Evolutionary conservation across 2,113 vertebrate species (phyloP), one percentile per base, ranked within the genome.

Genomic region (Leptocoma aspasia): DNA sequence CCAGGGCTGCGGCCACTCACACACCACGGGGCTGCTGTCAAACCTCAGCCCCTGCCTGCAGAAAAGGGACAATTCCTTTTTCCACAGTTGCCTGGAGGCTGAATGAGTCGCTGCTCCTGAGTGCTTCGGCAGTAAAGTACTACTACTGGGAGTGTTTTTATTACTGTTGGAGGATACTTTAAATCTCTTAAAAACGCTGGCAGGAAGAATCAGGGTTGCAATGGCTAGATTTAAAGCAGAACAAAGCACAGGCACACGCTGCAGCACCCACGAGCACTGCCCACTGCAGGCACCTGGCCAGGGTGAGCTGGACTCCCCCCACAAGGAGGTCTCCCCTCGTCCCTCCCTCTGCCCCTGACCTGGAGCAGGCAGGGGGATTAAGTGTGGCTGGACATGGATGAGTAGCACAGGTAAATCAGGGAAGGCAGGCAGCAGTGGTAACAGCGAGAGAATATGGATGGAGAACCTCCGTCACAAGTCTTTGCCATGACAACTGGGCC

Each of bases 401-500:
- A 63, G 66, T 0, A 12, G 52, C 84, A 45, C 10, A 3, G 56
- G 52, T 47, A 49, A 21, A 12, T 5, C 50, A 53, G 68, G 1
- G 1, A 41, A 50, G 60, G 52, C 56, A 45, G 57, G 7, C 23
- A 45, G 82, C 53, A 28, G 31, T 0, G 18, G n/a, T 4, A 21
- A 15, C 15, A 20, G 73, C 0, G 8, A 28, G 41, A 45, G 39
- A 75, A 50, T 18, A 17, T 6, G 71, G 73, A 77, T 82, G 61
- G 79, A 71, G 86, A 89, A 57, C 71, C 35, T 44, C 44, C 6
- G 0, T 68, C 73, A 71, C 23, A 15, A 76, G 41, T 11, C 79
- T 95, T 95, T 85, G 59, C 83, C 93, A 90, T 85, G 94, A 93
- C 90, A 96, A 94, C 90, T 89, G 54, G 60, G 64, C 73, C 59